These are phyloP conservation scores for Mystacides longicornis DNA, from an alignment of 2,888 invertebrate genomes.

Conservation along the genomic window DNA sequence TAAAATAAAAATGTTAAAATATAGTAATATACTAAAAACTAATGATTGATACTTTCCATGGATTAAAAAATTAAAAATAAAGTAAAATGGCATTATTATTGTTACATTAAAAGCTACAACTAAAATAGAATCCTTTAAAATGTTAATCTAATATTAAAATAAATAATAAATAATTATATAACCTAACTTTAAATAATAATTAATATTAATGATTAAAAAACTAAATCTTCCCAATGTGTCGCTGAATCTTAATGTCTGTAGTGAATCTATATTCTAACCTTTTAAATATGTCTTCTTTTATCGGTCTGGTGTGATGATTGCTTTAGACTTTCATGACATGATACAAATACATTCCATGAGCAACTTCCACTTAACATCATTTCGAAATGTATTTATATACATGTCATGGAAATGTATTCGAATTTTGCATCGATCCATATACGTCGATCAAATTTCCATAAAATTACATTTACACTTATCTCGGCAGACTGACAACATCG, in stretches of 20 bases:
- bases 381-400: slow-evolving; percentile 18
- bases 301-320: slow-evolving; percentile 8
- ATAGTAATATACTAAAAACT: slow-evolving; percentile 2
- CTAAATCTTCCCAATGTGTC: slow-evolving; percentile 13
- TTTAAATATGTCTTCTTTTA: neutral
- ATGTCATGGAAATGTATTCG: slow-evolving; percentile 1
- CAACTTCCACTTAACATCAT: slow-evolving; percentile 26
- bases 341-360: slow-evolving; percentile 19
- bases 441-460: neutral
- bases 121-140: slow-evolving; percentile 11
- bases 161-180: slow-evolving; percentile 9
- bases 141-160: slow-evolving; percentile 13
- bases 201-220: too few species aligned
- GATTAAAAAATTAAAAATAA: slow-evolving; percentile 12
- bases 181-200: slow-evolving; percentile 6
- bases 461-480: slow-evolving; percentile 3
- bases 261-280: slow-evolving; percentile 7
- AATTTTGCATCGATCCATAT: neutral
- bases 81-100: slow-evolving; percentile 10
- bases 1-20: slow-evolving; percentile 5
- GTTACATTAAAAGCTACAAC: too few species aligned
- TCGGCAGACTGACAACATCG: slow-evolving; percentile 4
- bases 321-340: slow-evolving; percentile 5
- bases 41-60: neutral
- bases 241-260: slow-evolving; percentile 23